Percentiles rank a stretch among this genome's conserved stretches.
These are phyloP conservation scores for Etheostoma perlongum DNA, from an alignment of 2,797 vertebrate species.

Conservation along the genomic window DNA sequence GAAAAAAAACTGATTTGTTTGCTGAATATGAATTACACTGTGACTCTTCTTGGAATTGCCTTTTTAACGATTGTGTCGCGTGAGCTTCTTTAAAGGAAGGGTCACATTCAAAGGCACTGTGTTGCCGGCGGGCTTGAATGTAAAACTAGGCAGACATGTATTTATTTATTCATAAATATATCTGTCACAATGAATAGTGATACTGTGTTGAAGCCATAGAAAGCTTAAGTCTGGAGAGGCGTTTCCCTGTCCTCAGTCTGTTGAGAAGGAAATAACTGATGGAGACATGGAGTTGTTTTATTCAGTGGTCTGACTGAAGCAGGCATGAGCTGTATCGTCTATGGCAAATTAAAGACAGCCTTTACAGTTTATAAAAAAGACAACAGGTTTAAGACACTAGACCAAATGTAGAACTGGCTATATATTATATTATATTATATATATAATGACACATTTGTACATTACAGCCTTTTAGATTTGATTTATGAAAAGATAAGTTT, in stretches of 20 bases:
- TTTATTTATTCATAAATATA: constrained; percentile 35
- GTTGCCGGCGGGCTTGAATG: constrained; percentile 76
- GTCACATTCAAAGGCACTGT: constrained; percentile 36
- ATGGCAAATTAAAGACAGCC: constrained; percentile 4
- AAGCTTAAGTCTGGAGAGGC: constrained; percentile 1
- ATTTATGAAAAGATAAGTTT: constrained; percentile 7
- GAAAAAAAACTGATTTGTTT: constrained; percentile 37
- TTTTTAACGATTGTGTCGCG: constrained; percentile 71
- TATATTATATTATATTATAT: constrained; percentile 1
- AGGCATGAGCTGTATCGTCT: constrained; percentile 42
- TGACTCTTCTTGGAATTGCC: constrained; percentile 78
- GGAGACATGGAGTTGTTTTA: constrained; percentile 3
- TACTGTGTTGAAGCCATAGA: constrained; percentile 22
- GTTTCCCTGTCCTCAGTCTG: constrained; percentile 25
- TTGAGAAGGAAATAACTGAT: constrained; percentile 20
- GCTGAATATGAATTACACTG: constrained; percentile 73
- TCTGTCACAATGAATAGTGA: constrained; percentile 35
- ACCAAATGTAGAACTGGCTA: constrained; percentile 37
- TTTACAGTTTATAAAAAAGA: constrained; percentile 38
- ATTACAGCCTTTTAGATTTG: constrained; percentile 27
- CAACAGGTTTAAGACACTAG: constrained; percentile 34
- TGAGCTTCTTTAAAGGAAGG: constrained; percentile 51
- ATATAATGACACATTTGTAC: constrained; percentile 20
- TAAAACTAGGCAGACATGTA: constrained; percentile 66
- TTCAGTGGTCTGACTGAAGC: constrained; percentile 36